Evolutionary conservation across 1,140 invertebrate species (phyloP).

Genomic region (Calycopis cecrops): DNA sequence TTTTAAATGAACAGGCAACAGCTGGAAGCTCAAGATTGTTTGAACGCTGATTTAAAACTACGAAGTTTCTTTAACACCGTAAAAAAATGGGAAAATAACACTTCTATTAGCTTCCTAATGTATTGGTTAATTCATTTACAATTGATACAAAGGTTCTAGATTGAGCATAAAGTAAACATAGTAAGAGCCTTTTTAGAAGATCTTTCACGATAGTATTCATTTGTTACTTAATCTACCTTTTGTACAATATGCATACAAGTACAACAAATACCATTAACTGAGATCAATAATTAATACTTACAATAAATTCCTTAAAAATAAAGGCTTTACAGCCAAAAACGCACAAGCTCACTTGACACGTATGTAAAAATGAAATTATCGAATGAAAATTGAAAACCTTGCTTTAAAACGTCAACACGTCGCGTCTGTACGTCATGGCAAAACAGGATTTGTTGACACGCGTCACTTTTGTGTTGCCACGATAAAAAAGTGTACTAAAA

Average conservation of each 20-base stretch:
- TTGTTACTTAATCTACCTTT: too few relatives aligned
- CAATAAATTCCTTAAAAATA: slow-evolving; percentile 61
- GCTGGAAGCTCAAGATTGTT: neutral
- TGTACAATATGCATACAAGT: too few relatives aligned
- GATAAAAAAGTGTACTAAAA: slow-evolving; percentile 9
- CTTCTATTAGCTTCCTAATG: neutral
- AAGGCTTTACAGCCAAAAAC: slow-evolving; percentile 52
- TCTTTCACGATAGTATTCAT: too few relatives aligned
- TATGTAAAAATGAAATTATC: slow-evolving; percentile 63
- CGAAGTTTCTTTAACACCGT: neutral
- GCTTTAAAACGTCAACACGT: slow-evolving; percentile 37
- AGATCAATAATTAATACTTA: slow-evolving; percentile 38
- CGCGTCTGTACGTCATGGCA: slow-evolving; percentile 30
- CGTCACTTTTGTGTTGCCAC: slow-evolving; percentile 43
- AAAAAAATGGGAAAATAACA: neutral
- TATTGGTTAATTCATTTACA: neutral
- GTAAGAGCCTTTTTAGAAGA: neutral
- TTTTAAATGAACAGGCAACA: neutral
- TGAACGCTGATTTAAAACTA: neutral
- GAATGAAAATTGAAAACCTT: slow-evolving; percentile 27
- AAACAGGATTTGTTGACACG: slow-evolving; percentile 35
- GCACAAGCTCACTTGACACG: slow-evolving; percentile 64
- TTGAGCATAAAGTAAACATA: slow-evolving; percentile 1
- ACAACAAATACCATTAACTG: too few relatives aligned
- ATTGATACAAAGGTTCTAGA: slow-evolving; percentile 5